Base-by-base conservation (phyloP, 2,797 vertebrate species). In the Melopsittacus undulatus region DNA sequence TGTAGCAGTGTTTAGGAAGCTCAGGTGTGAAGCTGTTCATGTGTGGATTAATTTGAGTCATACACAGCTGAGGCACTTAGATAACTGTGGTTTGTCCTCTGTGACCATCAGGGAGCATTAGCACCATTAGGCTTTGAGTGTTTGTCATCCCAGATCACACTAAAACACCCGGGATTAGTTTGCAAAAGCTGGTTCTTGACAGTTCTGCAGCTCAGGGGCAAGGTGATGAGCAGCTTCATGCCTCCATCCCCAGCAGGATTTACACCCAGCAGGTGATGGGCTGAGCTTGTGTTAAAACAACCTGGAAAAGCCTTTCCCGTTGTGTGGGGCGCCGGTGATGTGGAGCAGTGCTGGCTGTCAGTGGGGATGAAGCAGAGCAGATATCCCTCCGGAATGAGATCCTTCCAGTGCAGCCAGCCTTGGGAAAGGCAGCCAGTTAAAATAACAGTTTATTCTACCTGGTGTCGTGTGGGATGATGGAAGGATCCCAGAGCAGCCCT, bases 361-460 rank as follows among this genome's bases (percentile, higher is more conserved):
- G 8, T 0, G 0, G n/a, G 49, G 45, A 0, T 94, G 94, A 94
- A 15, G 70, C 61, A 75, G 72, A 81, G 74, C 94, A 95, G 94
- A 29, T 5, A 0, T 30, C 64, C 54, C 69, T 27, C 51, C 3
- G 1, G 73, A 54, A 75, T 5, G 54, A 63, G 80, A 72, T 83
- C 91, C 86, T 67, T 63, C 79, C 84, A 49, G 2, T 5, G 1
- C 77, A 30, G 77, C 45, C 30, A 0, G 76, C 40, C 54, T 84
- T 79, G 87, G 92, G 92, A 91, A 90, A 93, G 43, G 56, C 75
- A 87, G 91, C 70, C 76, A 9, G 78, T 84, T 95, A 88, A 78
- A 97, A 97, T 92, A 96, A 97, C 95, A 96, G 18, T 96, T 94
- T 95, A 94, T 89, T 73, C 90, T 89, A 78, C 49, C 8, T 17